Conservation (phyloP, 2,113 vertebrate species). For the Heptranchias perlo region DNA sequence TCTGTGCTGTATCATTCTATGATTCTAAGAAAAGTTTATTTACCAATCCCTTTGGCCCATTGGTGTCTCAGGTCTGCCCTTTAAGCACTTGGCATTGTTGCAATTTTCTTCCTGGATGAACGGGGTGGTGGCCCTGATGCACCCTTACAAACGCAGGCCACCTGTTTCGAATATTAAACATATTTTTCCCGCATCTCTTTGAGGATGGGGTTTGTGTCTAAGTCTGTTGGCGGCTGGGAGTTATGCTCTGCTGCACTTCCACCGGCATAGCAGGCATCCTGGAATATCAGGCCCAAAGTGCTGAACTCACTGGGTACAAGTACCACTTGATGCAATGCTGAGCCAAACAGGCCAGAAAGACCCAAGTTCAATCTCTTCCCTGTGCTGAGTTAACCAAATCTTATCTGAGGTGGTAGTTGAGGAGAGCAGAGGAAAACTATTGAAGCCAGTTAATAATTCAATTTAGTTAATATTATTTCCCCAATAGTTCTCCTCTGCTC, state of each 20-base stretch:
- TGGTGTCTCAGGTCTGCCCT: too few relatives aligned
- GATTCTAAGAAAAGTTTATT: too few relatives aligned
- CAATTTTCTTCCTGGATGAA: too few relatives aligned
- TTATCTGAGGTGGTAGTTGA: not conserved
- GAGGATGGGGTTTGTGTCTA: not conserved
- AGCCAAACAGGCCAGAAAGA: not conserved
- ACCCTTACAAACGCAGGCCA: too few relatives aligned
- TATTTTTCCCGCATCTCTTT: not conserved
- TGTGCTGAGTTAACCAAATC: not conserved
- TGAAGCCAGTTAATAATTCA: too few relatives aligned
- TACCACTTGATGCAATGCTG: not conserved
- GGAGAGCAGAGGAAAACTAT: too few relatives aligned
- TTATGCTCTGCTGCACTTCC: not conserved
- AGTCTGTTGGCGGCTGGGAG: not conserved
- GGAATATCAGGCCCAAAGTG: not conserved
- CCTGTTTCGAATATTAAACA: not conserved
- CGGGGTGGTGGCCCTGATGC: too few relatives aligned
- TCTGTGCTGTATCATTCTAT: too few relatives aligned
- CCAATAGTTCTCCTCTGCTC: too few relatives aligned
- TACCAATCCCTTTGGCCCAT: too few relatives aligned
- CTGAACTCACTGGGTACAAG: not conserved
- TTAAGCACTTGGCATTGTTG: too few relatives aligned
- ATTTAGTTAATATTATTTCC: too few relatives aligned
- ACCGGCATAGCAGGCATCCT: not conserved
- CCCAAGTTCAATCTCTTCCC: not conserved